Percentiles rank a stretch among this genome's conserved stretches.
Conservation (phyloP, 2,113 vertebrate genomes). For the Phalacrocorax brasilianus region DNA sequence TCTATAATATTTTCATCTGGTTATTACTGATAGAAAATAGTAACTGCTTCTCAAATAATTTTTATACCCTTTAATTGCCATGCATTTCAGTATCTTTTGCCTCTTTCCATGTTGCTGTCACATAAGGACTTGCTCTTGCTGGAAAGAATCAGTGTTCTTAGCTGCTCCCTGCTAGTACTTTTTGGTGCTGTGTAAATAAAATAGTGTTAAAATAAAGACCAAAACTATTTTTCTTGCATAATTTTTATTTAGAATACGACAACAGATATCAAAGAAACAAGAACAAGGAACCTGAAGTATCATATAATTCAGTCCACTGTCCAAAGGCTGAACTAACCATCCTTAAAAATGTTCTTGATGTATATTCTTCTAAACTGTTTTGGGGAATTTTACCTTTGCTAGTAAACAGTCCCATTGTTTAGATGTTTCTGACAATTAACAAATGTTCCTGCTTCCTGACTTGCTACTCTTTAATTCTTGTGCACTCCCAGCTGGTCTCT, state of each 20-base stretch:
- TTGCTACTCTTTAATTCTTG: not conserved
- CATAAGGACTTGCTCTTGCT: not conserved
- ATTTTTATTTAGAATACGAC: not conserved
- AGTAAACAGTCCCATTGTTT: not conserved
- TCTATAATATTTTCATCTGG: not conserved
- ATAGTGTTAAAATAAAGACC: not conserved
- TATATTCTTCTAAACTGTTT: not conserved
- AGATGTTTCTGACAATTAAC: not conserved
- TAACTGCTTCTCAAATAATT: not conserved
- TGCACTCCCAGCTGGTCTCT: not conserved
- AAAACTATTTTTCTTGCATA: not conserved
- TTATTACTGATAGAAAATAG: not conserved
- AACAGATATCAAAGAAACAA: not conserved
- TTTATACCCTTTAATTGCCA: not conserved
- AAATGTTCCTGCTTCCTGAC: not conserved
- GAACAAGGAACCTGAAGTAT: not conserved
- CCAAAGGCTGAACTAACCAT: not conserved
- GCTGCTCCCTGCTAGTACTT: not conserved
- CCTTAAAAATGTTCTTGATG: not conserved
- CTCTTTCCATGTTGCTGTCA: not conserved
- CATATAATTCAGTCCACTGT: not conserved
- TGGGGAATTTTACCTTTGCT: not conserved
- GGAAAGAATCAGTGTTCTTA: not conserved
- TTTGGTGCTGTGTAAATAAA: not conserved
- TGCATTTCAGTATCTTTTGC: not conserved